These are phyloP conservation scores for Oreochromis spilurus DNA, from an alignment of 2,113 vertebrate species.

Conservation along the genomic window DNA sequence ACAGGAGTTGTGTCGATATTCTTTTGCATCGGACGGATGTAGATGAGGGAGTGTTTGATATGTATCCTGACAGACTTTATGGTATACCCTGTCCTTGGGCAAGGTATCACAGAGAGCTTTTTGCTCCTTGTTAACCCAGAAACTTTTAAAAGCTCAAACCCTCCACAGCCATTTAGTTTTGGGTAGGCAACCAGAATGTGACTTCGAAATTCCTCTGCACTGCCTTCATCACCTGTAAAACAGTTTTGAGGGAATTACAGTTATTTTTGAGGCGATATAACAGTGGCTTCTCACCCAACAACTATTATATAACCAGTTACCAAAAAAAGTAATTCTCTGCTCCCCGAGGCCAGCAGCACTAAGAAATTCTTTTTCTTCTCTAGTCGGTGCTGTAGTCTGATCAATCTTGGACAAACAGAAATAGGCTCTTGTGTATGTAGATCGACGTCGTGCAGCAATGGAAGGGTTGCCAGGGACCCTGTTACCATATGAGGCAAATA, in stretches of 20 bases:
- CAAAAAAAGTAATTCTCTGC: background rate
- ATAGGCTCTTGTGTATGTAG: background rate
- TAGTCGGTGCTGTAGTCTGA: background rate
- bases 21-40: too few relatives aligned
- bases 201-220: rapidly evolving
- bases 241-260: background rate
- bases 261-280: background rate
- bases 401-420: background rate
- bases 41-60: too few relatives aligned
- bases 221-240: background rate
- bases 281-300: background rate
- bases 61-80: too few relatives aligned
- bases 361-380: background rate
- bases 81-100: too few relatives aligned
- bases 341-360: background rate
- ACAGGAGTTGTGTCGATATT: too few relatives aligned
- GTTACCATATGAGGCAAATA: background rate
- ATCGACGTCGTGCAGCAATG: background rate
- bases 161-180: background rate
- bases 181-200: background rate
- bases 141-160: background rate
- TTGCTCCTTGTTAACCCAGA: background rate
- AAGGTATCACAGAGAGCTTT: background rate
- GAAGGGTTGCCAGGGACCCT: background rate
- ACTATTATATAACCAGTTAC: background rate